Percentiles rank a stretch among this genome's conserved stretches.
These are phyloP conservation scores for Peromyscus aztecus DNA, from an alignment of 2,797 vertebrate species.

Conservation along the genomic window DNA sequence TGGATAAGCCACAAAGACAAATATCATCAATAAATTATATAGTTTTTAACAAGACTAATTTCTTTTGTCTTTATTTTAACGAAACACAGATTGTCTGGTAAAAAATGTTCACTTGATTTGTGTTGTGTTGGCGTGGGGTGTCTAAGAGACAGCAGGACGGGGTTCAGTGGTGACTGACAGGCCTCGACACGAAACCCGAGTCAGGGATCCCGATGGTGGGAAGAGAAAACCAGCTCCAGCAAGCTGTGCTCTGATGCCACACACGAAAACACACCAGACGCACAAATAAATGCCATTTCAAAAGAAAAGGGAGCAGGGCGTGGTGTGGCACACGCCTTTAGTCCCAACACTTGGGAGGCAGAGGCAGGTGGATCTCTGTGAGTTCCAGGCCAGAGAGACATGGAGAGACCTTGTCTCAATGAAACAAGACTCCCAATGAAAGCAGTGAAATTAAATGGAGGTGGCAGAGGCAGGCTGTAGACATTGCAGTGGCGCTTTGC, in stretches of 20 bases:
- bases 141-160: background rate
- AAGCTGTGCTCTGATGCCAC: background rate
- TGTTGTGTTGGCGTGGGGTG: background rate
- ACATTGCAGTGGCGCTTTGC: no score
- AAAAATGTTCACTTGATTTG: background rate
- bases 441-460: background rate
- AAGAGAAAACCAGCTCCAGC: background rate
- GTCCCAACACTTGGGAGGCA: background rate
- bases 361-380: background rate
- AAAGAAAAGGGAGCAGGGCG: background rate
- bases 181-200: background rate
- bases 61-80: conserved; percentile 37
- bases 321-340: background rate
- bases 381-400: background rate
- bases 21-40: background rate
- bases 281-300: background rate
- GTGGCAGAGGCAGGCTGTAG: background rate
- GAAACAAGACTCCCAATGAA: background rate
- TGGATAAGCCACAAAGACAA: background rate
- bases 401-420: background rate
- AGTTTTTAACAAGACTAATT: background rate
- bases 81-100: background rate
- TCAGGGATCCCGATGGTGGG: background rate
- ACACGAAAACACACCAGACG: background rate
- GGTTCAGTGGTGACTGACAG: background rate